These are phyloP conservation scores for Zaprionus tsacasi DNA, from an alignment of 1,140 invertebrate species.

Conservation along the genomic window DNA sequence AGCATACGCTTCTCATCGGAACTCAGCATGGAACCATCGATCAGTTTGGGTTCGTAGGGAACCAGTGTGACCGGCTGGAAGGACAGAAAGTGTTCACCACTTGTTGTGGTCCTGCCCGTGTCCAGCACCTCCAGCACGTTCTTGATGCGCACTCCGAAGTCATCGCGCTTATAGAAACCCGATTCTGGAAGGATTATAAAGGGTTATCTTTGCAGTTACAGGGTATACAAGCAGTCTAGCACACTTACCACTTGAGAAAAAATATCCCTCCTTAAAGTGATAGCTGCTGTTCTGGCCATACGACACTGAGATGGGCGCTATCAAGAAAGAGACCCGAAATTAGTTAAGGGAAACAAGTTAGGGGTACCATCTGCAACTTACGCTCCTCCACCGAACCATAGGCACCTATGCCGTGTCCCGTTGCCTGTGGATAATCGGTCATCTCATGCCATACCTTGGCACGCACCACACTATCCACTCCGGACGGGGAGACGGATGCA, in stretches of 20 bases:
- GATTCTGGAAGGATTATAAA: constrained; percentile 86
- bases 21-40: constrained; percentile 91
- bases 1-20: constrained; percentile 90
- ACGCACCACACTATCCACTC: constrained; percentile 91
- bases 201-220: background rate
- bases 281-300: constrained; percentile 86
- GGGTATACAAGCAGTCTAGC: background rate
- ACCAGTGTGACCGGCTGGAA: constrained; percentile 95
- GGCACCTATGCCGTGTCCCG: constrained; percentile 95
- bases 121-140: constrained; percentile 94
- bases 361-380: constrained; percentile 29
- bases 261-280: constrained; percentile 91
- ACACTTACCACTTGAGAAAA: constrained; percentile 91
- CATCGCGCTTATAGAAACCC: constrained; percentile 91
- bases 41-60: constrained; percentile 96
- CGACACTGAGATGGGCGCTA: constrained; percentile 89
- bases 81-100: constrained; percentile 86
- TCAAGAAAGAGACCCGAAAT: constrained; percentile 45
- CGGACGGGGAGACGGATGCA: constrained; percentile 87
- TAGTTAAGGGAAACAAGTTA: background rate
- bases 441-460: constrained; percentile 92
- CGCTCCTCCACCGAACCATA: constrained; percentile 87
- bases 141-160: constrained; percentile 96
- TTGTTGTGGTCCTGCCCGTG: constrained; percentile 84
- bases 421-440: constrained; percentile 93